Base-by-base conservation (phyloP, 2,797 vertebrate species). In the Sebastes vulpes region DNA sequence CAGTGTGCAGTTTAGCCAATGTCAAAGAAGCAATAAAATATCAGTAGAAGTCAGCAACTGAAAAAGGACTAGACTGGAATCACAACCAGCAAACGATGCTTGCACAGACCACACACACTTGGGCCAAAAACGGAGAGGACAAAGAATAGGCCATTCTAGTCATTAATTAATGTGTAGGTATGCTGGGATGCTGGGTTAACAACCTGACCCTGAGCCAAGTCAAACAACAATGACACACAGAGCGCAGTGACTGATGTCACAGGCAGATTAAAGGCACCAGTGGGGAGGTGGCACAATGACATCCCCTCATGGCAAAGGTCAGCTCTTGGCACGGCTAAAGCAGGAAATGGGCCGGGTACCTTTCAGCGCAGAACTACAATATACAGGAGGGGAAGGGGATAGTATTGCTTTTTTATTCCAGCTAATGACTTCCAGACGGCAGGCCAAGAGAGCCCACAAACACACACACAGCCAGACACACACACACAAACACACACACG, bases 371-470 rank as follows among this genome's bases (percentile, higher is more conserved):
- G 65, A 35, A 81, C 71, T 76, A 78, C 66, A 77, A 76, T 75
- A 42, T 81, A 75, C 56, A 86, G 74, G 16, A 82, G 21, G 75
- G 54, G 66, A 91, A 84, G 50, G 63, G 8, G 52, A 84, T 77
- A 58, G 75, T 65, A 75, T 84, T 26, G 84, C 66, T 81, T 85
- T 93, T 89, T 79, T 60, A 83, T 80, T 82, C 72, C 72, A 81
- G 77, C 72, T 93, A 94, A 95, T 86, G 89, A 87, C 73, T 90
- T 90, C 85, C 89, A 91, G 88, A 90, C 72, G 10, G 78, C 75
- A 79, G 69, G 65, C 74, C 57, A 72, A 73, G 38, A 67, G 53
- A 65, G 57, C 65, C 16, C 67, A 31, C 61, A 68, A 57, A 83
- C 77, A 71, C 14, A 72, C 3, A 9, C 58, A 82, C 12, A 65